Conservation (phyloP, 2,888 invertebrate genomes). For the Euproctis similis region DNA sequence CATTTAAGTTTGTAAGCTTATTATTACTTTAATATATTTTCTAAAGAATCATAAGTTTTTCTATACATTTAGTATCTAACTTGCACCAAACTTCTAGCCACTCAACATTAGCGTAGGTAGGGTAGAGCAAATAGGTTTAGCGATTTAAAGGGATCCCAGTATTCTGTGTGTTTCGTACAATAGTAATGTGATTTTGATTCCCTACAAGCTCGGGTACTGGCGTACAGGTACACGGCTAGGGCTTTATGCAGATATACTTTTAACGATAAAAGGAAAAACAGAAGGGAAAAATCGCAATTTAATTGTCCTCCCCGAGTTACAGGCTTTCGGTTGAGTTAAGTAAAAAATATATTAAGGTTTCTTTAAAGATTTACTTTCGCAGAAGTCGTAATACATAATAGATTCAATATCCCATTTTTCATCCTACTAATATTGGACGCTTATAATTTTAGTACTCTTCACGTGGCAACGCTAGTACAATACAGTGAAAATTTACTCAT, state of each 20-base stretch:
- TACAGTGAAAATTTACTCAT: too few relatives aligned
- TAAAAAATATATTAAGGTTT: background rate
- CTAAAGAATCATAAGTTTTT: too few relatives aligned
- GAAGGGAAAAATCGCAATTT: conserved; percentile 7
- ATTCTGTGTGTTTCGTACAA: conserved; percentile 9
- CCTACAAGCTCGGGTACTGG: conserved; percentile 3
- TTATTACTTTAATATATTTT: too few relatives aligned
- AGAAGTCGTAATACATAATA: too few relatives aligned
- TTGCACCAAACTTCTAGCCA: conserved; percentile 1
- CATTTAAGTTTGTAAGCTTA: too few relatives aligned
- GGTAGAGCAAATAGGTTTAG: conserved; percentile 24
- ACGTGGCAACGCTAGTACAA: too few relatives aligned
- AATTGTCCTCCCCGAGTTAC: conserved; percentile 8
- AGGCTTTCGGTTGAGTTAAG: background rate
- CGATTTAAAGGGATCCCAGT: conserved; percentile 17
- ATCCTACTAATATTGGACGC: too few relatives aligned
- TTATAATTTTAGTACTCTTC: too few relatives aligned
- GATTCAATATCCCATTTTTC: too few relatives aligned
- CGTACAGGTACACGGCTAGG: too few relatives aligned
- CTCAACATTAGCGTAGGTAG: conserved; percentile 11
- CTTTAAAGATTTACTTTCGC: background rate
- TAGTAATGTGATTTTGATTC: conserved; percentile 19
- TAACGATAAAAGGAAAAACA: conserved; percentile 10
- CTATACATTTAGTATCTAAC: conserved; percentile 5
- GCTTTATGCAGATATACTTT: conserved; percentile 11